Evolutionary conservation across 2,888 invertebrate species (phyloP).

Genomic region (Tethea ocularis): DNA sequence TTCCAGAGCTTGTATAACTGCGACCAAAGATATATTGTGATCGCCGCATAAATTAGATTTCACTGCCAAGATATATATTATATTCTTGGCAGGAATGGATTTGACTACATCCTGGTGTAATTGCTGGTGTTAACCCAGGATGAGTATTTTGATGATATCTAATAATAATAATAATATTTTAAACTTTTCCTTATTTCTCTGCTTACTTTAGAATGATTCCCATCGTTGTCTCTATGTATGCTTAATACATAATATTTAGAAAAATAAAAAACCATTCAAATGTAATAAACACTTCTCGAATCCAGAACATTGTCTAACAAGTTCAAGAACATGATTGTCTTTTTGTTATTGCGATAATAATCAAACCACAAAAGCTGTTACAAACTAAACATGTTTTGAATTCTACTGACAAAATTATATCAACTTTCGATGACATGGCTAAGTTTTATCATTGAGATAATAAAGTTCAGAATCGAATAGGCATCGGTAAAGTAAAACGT

Average conservation of each 20-base stretch:
- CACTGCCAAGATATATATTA: no score
- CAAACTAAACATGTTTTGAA: conserved; percentile 34
- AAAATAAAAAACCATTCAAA: conserved; percentile 30
- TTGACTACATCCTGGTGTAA: no score
- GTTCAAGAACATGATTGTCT: conserved; percentile 31
- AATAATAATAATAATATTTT: no score
- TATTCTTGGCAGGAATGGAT: no score
- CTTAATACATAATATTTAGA: not conserved
- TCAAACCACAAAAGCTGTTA: conserved; percentile 39
- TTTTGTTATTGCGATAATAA: conserved; percentile 46
- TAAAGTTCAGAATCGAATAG: conserved; percentile 15
- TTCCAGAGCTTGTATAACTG: no score
- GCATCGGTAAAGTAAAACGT: not conserved
- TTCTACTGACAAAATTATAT: conserved; percentile 16
- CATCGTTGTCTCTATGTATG: not conserved
- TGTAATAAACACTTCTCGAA: conserved; percentile 35
- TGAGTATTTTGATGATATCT: no score
- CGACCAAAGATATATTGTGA: no score
- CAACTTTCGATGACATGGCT: not conserved
- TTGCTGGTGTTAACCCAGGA: no score
- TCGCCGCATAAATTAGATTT: no score
- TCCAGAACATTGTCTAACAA: conserved; percentile 35
- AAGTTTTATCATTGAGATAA: not conserved
- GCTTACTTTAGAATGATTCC: not conserved
- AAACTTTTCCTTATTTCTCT: not conserved